Evolutionary conservation across 2,113 vertebrate genomes (phyloP), one percentile per base, ranked within the genome.

Genomic region (Strigops habroptila): DNA sequence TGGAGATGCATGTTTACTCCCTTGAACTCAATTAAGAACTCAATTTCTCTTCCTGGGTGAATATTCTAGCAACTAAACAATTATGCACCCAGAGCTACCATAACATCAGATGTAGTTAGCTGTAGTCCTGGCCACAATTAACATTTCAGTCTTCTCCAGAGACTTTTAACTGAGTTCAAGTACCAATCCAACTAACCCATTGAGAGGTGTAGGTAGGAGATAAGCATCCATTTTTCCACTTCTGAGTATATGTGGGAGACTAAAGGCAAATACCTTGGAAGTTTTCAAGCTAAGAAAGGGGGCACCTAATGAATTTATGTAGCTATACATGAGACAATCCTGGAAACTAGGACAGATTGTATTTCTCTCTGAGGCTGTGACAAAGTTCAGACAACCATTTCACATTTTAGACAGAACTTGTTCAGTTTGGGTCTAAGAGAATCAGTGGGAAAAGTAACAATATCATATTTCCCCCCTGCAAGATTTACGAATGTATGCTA

Each of bases 121-220:
- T 69, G 13, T 63, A 78, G 46, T 74, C 46, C 80, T 78, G 55
- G 35, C 64, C 60, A 81, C 68, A 70, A 48, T 51, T 91, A 90
- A 86, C 25, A 67, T 81, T 81, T 83, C 68, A 24, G 55, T 88
- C 37, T 92, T 92, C 76, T 91, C 41, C 27, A 53, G 28, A 37
- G 46, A 74, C 53, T 92, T 93, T 63, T 73, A 94, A 82, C 63
- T 86, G 64, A 70, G 28, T 94, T 93, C 31, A 83, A 90, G 28
- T 53, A 53, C 37, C 46, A 51, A 30, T 85, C 48, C 55, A 67
- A 28, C 7, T 15, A 79, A 63, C 7, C 5, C 30, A 55, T 83
- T 90, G 31, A 81, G 82, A 91, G 15, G 59, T 83, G 75, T 4
- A 88, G 46, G 39, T 60, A 55, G 64, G 55, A 88, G 83, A 86